Percentiles rank a stretch among this genome's conserved stretches.
phyloP scores from a whole-genome alignment of 1,140 invertebrate genomes.

The Atta texana region DNA sequence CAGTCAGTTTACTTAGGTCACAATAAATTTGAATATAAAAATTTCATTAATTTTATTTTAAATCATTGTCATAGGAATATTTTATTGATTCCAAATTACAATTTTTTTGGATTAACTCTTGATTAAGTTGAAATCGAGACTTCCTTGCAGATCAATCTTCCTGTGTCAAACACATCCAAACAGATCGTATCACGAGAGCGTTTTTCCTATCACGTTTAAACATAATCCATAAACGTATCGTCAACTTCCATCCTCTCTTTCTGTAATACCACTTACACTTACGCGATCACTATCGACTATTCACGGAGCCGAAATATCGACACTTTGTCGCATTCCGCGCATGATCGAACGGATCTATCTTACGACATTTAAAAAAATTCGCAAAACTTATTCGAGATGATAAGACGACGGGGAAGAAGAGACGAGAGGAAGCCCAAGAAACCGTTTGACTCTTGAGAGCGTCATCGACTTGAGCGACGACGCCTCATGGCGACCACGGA shows the following conservation, averaged over 20 bases:
- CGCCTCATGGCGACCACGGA: constrained; percentile 71
- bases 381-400: neutral
- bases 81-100: neutral
- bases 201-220: constrained; percentile 26
- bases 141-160: neutral
- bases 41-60: constrained; percentile 8
- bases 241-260: constrained; percentile 6
- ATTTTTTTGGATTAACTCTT: neutral
- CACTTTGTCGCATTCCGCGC: constrained; percentile 26
- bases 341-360: constrained; percentile 33
- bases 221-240: constrained; percentile 31
- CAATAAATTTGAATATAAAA: constrained; percentile 8
- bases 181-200: neutral
- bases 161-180: constrained; percentile 8
- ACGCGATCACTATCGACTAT: constrained; percentile 36
- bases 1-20: neutral
- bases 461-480: constrained; percentile 64
- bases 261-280: neutral
- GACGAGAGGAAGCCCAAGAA: constrained; percentile 1
- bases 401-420: neutral
- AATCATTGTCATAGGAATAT: neutral
- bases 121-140: neutral
- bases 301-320: neutral
- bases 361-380: neutral
- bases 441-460: constrained; percentile 32